Evolutionary conservation across 2,797 vertebrate genomes (phyloP), one percentile per base, ranked within the genome.

Genomic region (Taenioides sp.): DNA sequence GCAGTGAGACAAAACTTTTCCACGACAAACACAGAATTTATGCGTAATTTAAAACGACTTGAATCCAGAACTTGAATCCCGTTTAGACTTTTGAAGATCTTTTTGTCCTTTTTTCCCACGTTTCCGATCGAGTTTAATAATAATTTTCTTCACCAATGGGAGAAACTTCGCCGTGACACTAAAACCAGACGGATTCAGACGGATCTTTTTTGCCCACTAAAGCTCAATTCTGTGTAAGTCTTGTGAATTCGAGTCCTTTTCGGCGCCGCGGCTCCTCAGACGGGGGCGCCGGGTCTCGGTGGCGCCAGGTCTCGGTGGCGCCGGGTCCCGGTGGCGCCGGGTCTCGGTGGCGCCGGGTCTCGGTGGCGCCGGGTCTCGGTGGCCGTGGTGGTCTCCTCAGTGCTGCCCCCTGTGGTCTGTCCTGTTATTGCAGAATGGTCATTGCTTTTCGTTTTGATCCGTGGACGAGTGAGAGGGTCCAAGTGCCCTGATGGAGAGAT

Each of bases 401-500:
- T 57, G 57, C 57, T 59, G 57, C 82, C 67, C 70, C 86, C 34
- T 74, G 64, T 55, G 59, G 69, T 79, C 70, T 75, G 84, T 89
- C 89, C 86, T 80, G 83, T 94, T 94, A 95, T 94, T 94, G 94
- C 93, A 94, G 90, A 91, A 88, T 79, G 86, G 88, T 91, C 87
- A 87, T 90, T 91, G 91, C 91, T 86, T 87, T 68, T 67, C 28
- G 14, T 78, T 88, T 79, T 82, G 86, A 87, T 86, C 88, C 71
- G 65, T 76, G 86, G 88, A 87, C 74, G 81, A 91, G 86, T 60
- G 72, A 88, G 85, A 86, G 80, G 76, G 60, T 72, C 86, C 87
- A 85, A 70, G 84, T 77, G 78, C 86, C 84, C 90, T 92, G 84
- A 57, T 1, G 22, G 22, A 23, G 47, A 54, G 67, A 47, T 1